These are phyloP conservation scores for Sturnus vulgaris DNA, from an alignment of 2,113 vertebrate species.

Conservation along the genomic window DNA sequence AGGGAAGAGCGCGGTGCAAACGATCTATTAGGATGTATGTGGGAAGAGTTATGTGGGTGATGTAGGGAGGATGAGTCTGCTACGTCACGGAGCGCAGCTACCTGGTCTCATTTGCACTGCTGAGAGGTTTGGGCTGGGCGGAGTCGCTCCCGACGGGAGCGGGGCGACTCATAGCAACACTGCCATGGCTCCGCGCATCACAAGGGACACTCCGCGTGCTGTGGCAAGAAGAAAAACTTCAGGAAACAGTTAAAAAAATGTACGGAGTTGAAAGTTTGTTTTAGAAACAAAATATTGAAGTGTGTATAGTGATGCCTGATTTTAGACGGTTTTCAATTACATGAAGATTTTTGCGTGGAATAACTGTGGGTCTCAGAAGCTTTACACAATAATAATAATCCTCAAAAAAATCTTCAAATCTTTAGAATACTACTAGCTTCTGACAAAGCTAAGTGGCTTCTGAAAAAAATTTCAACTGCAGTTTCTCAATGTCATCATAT, in stretches of 20 bases:
- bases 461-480: background rate
- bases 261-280: background rate
- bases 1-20: background rate
- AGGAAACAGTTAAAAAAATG: slow-evolving; percentile 52
- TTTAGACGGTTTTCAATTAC: background rate
- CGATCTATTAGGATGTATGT: background rate
- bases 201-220: slow-evolving; percentile 89
- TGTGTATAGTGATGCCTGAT: background rate
- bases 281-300: background rate
- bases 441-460: background rate
- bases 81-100: slow-evolving; percentile 68
- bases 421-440: background rate
- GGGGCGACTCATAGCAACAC: slow-evolving; percentile 80
- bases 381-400: background rate
- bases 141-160: slow-evolving; percentile 79
- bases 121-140: slow-evolving; percentile 80
- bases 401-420: background rate
- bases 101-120: slow-evolving; percentile 91
- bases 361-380: background rate
- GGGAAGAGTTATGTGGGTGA: slow-evolving; percentile 4
- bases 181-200: slow-evolving; percentile 87
- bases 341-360: background rate
- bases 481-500: background rate
- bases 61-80: slow-evolving; percentile 15
- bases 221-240: slow-evolving; percentile 82